Conservation (phyloP, 2,888 invertebrate genomes). For the Ptilodon capucinus region DNA sequence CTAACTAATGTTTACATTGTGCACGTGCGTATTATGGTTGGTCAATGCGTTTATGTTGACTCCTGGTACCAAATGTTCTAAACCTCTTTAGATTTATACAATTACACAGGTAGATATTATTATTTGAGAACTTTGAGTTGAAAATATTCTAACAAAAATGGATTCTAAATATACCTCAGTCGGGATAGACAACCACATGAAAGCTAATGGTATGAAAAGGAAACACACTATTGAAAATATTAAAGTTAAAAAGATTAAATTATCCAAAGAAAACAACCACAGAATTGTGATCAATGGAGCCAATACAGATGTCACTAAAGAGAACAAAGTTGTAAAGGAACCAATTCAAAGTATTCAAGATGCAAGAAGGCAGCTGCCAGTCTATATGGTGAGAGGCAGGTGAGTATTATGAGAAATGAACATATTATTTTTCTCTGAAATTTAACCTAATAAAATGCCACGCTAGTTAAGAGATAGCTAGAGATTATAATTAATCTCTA, state of each 20-base stretch:
- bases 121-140: too few relatives aligned
- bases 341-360: constrained; percentile 54
- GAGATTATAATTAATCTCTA: too few relatives aligned
- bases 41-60: too few relatives aligned
- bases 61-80: too few relatives aligned
- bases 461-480: too few relatives aligned
- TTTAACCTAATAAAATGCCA: too few relatives aligned
- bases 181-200: constrained; percentile 43
- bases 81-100: too few relatives aligned
- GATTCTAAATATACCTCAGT: constrained; percentile 72
- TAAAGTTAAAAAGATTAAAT: constrained; percentile 56
- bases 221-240: constrained; percentile 42
- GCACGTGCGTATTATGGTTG: too few relatives aligned
- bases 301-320: constrained; percentile 19
- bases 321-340: constrained; percentile 29
- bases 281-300: constrained; percentile 31
- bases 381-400: constrained; percentile 76
- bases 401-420: constrained; percentile 42
- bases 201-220: constrained; percentile 45
- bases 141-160: constrained; percentile 41
- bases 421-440: too few relatives aligned
- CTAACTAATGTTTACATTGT: too few relatives aligned
- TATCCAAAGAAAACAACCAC: constrained; percentile 28
- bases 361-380: constrained; percentile 78
- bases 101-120: too few relatives aligned